Base-by-base conservation (phyloP, 2,113 vertebrate genomes). In the Psettodes erumei region DNA sequence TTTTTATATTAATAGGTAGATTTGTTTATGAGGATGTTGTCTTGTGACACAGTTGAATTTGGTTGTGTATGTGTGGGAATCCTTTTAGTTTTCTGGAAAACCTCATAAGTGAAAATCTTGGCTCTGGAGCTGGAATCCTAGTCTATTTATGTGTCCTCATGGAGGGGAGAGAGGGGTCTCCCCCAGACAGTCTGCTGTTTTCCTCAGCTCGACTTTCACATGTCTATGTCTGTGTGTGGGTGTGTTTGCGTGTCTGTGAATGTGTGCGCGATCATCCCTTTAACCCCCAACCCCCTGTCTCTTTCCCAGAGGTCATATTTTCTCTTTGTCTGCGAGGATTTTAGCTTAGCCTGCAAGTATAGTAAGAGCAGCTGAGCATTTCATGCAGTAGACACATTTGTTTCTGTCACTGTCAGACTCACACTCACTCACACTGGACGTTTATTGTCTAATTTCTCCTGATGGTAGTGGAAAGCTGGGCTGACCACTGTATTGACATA, bases 131-230 rank as follows among this genome's bases (percentile, higher is more conserved):
- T 60, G 81, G 71, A 86, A 51, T 64, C 55, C 55, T 55, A 0
- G 6, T 66, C 81, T 87, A 71, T 88, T 83, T 85, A 19, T 82
- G 82, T 86, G 63, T 78, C 65, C 15, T 58, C 43, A 55, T 67
- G 75, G 47, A 42, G 33, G 60, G 53, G 9, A 48, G 64, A 75
- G 75, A 28, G 61, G 70, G 64, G 81, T 83, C 51, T 64, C 50
- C 76, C 78, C 71, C 66, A 77, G 76, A 74, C 73, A 70, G 71
- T 62, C 59, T 78, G 48, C 60, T 55, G 27, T 75, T 79, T n/a
- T 83, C 74, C 78, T 77, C 56, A 12, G 73, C 65, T 69, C 23
- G 68, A 56, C 60, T 80, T 82, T 75, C 62, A 28, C 40, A 40
- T 40, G 1, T 69, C 2, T 75, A 13, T 58, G 28, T 80, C 19